A percentile compares a stretch with the other conserved stretches of the same genome.
These are phyloP conservation scores for Gymnarchus niloticus DNA, from an alignment of 2,113 vertebrate species.

Conservation along the genomic window DNA sequence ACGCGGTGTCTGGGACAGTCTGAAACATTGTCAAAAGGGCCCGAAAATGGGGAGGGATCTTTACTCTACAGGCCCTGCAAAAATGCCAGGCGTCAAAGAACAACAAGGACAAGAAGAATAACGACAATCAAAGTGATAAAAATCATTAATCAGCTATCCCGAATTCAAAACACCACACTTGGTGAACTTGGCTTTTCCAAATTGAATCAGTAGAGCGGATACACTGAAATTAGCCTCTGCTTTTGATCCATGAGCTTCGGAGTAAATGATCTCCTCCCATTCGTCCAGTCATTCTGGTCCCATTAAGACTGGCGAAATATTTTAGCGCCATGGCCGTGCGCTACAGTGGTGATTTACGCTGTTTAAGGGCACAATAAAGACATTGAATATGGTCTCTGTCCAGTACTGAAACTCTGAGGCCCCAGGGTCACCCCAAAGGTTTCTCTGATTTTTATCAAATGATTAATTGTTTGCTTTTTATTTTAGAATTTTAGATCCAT, in stretches of 20 bases:
- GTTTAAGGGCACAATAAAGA: too few relatives aligned
- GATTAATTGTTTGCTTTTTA: neutral
- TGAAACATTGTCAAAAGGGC: conserved; percentile 84
- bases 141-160: neutral
- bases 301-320: neutral
- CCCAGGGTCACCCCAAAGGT: neutral
- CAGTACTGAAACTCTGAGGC: conserved; percentile 1
- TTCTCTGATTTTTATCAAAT: neutral
- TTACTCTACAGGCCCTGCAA: conserved; percentile 48
- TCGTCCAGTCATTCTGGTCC: neutral
- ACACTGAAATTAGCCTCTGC: too few relatives aligned
- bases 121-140: neutral
- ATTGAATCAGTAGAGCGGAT: neutral
- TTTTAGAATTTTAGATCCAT: neutral
- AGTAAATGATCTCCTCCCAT: neutral
- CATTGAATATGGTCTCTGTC: conserved; percentile 1
- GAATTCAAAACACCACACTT: neutral
- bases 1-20: conserved; percentile 92
- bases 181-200: neutral
- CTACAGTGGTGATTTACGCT: too few relatives aligned
- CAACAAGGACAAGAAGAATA: neutral
- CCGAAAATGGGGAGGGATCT: conserved; percentile 47
- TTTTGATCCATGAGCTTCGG: too few relatives aligned
- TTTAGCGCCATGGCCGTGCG: too few relatives aligned
- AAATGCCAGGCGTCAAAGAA: neutral